These are phyloP conservation scores for Vulpes ferrilata DNA, from an alignment of 2,113 vertebrate genomes.

Conservation along the genomic window DNA sequence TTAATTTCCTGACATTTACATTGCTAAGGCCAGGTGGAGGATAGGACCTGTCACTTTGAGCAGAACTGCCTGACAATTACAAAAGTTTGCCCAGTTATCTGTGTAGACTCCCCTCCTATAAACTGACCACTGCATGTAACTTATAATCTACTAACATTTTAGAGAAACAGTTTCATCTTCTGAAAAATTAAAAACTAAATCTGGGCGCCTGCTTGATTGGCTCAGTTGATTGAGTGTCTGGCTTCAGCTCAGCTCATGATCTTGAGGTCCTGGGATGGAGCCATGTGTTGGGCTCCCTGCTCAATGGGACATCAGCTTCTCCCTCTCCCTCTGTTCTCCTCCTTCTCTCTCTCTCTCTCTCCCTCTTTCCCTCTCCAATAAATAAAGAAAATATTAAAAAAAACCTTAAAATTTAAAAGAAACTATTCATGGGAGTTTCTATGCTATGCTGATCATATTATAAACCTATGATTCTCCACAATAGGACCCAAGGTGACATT, in stretches of 20 bases:
- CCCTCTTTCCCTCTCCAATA: background rate
- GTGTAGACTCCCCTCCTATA: background rate
- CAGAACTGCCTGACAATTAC: background rate
- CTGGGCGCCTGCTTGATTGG: background rate
- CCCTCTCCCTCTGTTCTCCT: no score
- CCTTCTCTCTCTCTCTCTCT: no score
- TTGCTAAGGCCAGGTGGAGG: background rate
- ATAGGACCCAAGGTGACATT: background rate
- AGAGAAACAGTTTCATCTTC: background rate
- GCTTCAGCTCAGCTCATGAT: no score
- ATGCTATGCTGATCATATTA: background rate
- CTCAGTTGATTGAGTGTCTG: background rate
- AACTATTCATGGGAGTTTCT: background rate
- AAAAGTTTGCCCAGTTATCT: background rate
- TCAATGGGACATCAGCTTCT: no score
- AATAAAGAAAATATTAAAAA: background rate
- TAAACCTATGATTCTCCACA: background rate
- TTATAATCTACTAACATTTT: background rate
- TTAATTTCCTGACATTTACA: background rate
- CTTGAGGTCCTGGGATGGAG: no score
- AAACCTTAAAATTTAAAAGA: background rate
- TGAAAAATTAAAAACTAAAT: slow-evolving; percentile 19
- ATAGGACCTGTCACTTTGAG: background rate
- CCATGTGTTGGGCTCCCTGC: no score
- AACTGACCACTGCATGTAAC: background rate